Base-by-base conservation (phyloP, 2,797 vertebrate species). In the Esox masquinongy region DNA sequence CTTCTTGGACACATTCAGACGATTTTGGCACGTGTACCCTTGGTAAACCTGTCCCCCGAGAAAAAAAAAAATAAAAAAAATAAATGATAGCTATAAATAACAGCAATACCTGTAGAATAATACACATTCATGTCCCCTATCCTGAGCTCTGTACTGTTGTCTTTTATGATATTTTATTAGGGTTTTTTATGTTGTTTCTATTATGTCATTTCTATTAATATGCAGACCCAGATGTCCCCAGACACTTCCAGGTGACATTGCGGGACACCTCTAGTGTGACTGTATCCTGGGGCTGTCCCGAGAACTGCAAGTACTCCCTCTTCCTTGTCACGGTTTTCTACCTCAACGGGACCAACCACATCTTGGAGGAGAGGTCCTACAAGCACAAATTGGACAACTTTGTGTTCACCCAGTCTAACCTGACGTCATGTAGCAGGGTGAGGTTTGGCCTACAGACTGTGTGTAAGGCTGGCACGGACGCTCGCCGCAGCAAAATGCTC, bases 351-450 rank as follows among this genome's bases (percentile, higher is more conserved):
- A 76, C 78, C 0, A 82, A 84, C 72, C 80, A 84, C 2, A 0
- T 91, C 47, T 74, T 68, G 0, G 56, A 87, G 22, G 82, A 88
- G 68, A 75, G 4, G 19, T 72, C 29, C 3, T 12, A 82, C 34
- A 82, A 79, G 86, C 79, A 82, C 4, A 24, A n/a, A 0, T 70
- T 49, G 0, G 66, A 81, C 0, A 17, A 34, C 31, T 83, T 86
- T 0, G 39, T 3, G 0, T 88, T 90, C 70, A 76, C 53, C 19
- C 3, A 91, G 68, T 79, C 83, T 0, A 80, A 87, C 68, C 68
- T 93, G 84, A 79, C 83, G 59, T 90, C 92, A 34, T 94, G 93
- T 76, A 81, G 24, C 29, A 84, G 86, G 72, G 82, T 94, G 3
- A 82, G 49, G 64, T 87, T 94, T 6, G 86, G 90, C 72, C 83